A percentile compares a stretch with the other conserved stretches of the same genome.
Conservation (phyloP, 1,140 invertebrate species). For the Euwallacea fornicatus region DNA sequence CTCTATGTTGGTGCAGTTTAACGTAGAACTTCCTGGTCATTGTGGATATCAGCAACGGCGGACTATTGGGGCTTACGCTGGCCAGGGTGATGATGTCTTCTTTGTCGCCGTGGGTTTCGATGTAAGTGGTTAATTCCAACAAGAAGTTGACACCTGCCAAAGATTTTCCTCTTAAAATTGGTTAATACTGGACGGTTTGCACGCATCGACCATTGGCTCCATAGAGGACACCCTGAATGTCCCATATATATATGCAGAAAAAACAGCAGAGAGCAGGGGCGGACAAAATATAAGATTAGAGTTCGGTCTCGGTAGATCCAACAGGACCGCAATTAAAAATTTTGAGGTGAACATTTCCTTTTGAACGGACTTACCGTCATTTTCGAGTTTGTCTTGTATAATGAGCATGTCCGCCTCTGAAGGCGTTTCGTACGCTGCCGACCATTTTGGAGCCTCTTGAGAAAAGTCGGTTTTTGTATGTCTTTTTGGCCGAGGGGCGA, state of each 20-base stretch:
- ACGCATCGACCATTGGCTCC: no score
- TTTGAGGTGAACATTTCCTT: no score
- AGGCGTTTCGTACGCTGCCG: conserved; percentile 35
- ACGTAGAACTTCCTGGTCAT: conserved; percentile 44
- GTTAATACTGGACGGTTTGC: no score
- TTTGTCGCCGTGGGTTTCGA: conserved; percentile 26
- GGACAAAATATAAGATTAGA: no score
- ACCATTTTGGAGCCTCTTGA: neutral
- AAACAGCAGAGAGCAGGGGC: no score
- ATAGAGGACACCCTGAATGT: no score
- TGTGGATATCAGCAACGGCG: conserved; percentile 41
- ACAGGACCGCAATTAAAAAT: no score
- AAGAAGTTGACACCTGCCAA: neutral
- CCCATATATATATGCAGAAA: no score
- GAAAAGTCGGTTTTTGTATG: no score
- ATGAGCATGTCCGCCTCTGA: conserved; percentile 39
- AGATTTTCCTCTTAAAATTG: neutral
- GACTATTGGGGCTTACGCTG: conserved; percentile 6
- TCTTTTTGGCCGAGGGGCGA: no score
- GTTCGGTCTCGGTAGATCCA: no score
- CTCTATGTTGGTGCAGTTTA: conserved; percentile 24
- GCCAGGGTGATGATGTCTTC: conserved; percentile 32
- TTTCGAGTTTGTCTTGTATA: conserved; percentile 27
- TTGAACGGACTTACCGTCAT: neutral
- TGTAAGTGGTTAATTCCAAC: neutral